Conservation (phyloP, 2,113 vertebrate genomes). For the Oceanodroma tethys region DNA sequence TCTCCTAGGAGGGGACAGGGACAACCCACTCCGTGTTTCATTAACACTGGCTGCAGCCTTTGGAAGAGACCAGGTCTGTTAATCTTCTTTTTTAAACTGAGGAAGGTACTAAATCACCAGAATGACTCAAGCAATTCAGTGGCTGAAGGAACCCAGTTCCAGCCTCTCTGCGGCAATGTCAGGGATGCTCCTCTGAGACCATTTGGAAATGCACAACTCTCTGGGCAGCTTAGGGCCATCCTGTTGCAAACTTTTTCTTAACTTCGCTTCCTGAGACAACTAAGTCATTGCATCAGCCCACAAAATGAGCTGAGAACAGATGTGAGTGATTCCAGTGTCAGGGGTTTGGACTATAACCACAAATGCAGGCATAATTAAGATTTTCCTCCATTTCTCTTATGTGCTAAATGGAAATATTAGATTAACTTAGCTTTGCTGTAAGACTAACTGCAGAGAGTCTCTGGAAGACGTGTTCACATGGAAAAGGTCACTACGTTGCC, state of each 20-base stretch:
- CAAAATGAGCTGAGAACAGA: constrained; percentile 16
- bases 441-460: background rate
- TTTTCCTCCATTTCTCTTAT: constrained; percentile 36
- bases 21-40: background rate
- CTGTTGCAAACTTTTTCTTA: background rate
- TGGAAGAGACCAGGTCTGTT: background rate
- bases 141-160: background rate
- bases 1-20: background rate
- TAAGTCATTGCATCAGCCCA: background rate
- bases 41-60: background rate
- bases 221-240: background rate
- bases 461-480: background rate
- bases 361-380: constrained; percentile 35
- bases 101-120: background rate
- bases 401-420: constrained; percentile 37
- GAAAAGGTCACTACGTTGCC: background rate
- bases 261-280: background rate
- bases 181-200: background rate
- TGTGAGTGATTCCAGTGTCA: background rate
- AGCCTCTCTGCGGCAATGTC: background rate
- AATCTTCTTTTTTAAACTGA: background rate
- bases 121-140: background rate
- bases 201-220: background rate
- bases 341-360: background rate
- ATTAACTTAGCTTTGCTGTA: background rate